A percentile compares a stretch with the other conserved stretches of the same genome.
These are phyloP conservation scores for Neoarius graeffei DNA, from an alignment of 2,113 vertebrate genomes.

Conservation along the genomic window DNA sequence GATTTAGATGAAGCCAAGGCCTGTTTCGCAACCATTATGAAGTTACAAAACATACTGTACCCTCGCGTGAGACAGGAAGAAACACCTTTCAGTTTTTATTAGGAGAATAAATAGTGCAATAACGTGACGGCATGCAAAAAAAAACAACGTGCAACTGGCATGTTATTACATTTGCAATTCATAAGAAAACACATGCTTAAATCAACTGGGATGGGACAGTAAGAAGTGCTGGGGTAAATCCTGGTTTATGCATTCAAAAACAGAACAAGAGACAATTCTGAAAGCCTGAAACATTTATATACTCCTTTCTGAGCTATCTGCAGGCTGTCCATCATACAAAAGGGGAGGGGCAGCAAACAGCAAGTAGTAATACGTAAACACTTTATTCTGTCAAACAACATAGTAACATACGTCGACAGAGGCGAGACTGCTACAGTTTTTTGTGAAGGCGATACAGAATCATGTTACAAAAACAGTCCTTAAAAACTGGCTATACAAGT, in stretches of 20 bases:
- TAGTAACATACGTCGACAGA: background rate
- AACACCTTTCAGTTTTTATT: conserved; percentile 30
- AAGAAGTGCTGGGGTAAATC: background rate
- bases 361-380: background rate
- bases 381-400: background rate
- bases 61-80: conserved; percentile 64
- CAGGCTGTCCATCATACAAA: background rate
- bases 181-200: conserved; percentile 18
- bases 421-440: background rate
- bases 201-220: background rate
- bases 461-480: background rate
- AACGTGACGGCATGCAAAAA: background rate
- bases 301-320: background rate
- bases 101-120: conserved; percentile 30
- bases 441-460: background rate
- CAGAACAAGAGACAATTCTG: background rate
- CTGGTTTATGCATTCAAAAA: background rate
- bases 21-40: conserved; percentile 70
- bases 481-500: too few relatives aligned
- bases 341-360: background rate
- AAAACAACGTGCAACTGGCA: background rate
- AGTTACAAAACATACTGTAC: conserved; percentile 73
- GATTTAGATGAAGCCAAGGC: conserved; percentile 51
- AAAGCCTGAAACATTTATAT: background rate
- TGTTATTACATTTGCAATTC: conserved; percentile 18